Evolutionary conservation across 2,797 vertebrate genomes (phyloP).

Genomic region (Sebastolobus altivelis): DNA sequence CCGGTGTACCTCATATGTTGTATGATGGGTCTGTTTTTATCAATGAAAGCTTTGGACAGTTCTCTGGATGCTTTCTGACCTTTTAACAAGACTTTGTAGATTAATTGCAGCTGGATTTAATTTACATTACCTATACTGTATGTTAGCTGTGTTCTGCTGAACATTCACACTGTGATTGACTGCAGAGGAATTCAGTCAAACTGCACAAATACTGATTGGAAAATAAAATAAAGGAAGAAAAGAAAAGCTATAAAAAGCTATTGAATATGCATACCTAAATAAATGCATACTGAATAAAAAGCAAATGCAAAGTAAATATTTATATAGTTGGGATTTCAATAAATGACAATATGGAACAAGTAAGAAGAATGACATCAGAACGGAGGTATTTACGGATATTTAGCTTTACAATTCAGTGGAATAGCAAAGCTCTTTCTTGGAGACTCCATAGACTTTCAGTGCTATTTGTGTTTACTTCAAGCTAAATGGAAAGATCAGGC

Average conservation of each 20-base stretch:
- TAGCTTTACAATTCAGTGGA: background rate
- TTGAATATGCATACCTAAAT: no score
- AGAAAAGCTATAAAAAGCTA: no score
- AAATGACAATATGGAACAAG: background rate
- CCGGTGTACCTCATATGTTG: background rate
- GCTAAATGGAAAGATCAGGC: conserved; percentile 39
- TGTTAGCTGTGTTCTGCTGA: background rate
- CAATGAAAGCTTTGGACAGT: background rate
- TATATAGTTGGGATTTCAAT: background rate
- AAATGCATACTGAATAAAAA: background rate
- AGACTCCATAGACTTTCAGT: background rate
- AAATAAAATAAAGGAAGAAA: background rate
- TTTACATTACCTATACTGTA: background rate
- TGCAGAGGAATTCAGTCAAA: background rate
- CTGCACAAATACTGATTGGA: background rate
- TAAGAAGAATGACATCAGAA: background rate
- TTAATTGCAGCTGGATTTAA: background rate
- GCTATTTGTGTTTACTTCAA: conserved; percentile 50
- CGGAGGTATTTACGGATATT: background rate
- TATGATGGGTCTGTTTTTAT: background rate
- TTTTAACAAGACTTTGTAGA: background rate
- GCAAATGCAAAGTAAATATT: background rate
- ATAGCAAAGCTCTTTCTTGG: background rate
- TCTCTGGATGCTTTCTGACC: background rate
- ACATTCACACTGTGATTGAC: background rate